phyloP scores from a whole-genome alignment of 2,113 vertebrate species.

The Mastomys coucha region DNA sequence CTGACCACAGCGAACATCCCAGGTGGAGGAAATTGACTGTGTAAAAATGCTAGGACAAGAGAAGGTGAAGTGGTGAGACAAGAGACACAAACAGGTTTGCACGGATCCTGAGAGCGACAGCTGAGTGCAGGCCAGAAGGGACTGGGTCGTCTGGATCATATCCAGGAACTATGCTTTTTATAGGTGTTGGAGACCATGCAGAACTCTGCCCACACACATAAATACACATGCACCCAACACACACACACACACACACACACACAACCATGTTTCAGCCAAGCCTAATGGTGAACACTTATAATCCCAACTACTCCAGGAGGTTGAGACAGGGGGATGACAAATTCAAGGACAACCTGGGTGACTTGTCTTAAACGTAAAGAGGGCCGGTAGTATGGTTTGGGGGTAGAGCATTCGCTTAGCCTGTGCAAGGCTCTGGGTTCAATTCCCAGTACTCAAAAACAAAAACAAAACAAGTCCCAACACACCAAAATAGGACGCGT shows the following conservation, averaged over 20 bases:
- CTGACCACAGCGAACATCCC: neutral
- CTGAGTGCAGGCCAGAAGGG: neutral
- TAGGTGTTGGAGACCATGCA: neutral
- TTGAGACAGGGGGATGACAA: neutral
- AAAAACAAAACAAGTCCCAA: neutral
- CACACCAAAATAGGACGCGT: neutral
- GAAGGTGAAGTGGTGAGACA: neutral
- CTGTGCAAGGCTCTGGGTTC: neutral
- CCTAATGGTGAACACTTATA: neutral
- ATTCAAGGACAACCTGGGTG: neutral
- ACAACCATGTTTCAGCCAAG: neutral
- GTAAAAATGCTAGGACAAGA: neutral
- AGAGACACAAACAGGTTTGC: neutral
- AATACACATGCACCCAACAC: neutral
- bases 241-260: neutral
- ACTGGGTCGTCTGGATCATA: fast-evolving
- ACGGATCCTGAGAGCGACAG: neutral
- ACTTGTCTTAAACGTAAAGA: neutral
- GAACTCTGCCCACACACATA: neutral
- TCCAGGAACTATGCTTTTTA: fast-evolving
- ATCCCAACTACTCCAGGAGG: neutral
- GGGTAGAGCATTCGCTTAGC: neutral
- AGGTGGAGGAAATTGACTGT: neutral
- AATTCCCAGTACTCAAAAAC: neutral
- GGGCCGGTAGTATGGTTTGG: too few relatives aligned